Evolutionary conservation across 2,888 invertebrate genomes (phyloP), one percentile per base, ranked within the genome.

Genomic region (Liposcelis brunnea): DNA sequence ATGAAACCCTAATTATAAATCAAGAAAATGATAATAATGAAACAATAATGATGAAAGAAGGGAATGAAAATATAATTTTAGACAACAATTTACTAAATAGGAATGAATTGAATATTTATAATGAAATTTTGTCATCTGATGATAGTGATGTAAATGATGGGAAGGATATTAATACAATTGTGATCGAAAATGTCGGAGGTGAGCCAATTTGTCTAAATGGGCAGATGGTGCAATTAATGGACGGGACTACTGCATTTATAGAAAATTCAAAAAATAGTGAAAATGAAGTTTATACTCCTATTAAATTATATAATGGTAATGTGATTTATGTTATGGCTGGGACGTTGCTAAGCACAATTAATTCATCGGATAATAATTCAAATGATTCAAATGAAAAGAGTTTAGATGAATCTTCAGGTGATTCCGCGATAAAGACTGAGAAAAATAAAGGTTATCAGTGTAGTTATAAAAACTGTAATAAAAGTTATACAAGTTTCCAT

Each of bases 401-500:
- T 18, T 7, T 15, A 12, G 19, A 12, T 7, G 8, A 8, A 8
- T 12, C 37, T 15, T 8, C 8, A 14, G 40, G 6, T 6, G 11
- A 40, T 14, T 5, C 19, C 6, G n/a, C 7, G 7, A 37, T 53
- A 3, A 56, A 58, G 45, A 51, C 54, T 33, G 46, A 54, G 18
- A 47, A 59, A 48, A 57, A 57, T 42, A 63, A 62, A 49, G 54
- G 57, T 32, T 60, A 62, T 56, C 58, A 60, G 31, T 71, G 70
- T 49, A 58, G 61, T 7, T 61, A 64, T 51, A 61, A 63, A 46
- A 66, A 66, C 31, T 70, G 70, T 53, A 58, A 60, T 2, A 69
- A 70, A 56, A 58, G 61, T 33, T 71, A 68, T 50, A 63, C 65
- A 7, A 66, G 68, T 2, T 58, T 63, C 2, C 65, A 70, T 56